Percentiles rank a stretch among this genome's conserved stretches.
Evolutionary conservation across 2,888 invertebrate genomes (phyloP).

Genomic region (Drosophila anomalata): DNA sequence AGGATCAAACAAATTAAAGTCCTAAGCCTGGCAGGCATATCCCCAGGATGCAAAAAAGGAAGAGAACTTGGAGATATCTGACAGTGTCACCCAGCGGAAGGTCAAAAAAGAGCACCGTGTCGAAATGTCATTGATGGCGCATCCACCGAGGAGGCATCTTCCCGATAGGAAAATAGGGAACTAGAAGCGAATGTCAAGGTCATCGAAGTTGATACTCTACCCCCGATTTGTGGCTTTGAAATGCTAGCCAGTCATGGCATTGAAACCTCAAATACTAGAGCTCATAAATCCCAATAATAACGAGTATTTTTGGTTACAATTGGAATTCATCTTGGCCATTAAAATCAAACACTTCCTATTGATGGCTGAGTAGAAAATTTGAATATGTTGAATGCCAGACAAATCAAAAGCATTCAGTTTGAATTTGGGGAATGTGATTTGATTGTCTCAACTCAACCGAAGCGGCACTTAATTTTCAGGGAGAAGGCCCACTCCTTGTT

Average conservation of each 20-base stretch:
- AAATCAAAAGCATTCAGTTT: conserved; percentile 6
- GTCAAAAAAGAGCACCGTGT: conserved; percentile 19
- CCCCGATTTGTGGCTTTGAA: conserved; percentile 6
- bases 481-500: background rate
- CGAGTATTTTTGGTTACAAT: background rate
- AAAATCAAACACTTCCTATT: background rate
- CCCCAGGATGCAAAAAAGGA: conserved; percentile 29
- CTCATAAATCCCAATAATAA: background rate
- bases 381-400: conserved; percentile 9
- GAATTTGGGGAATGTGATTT: conserved; percentile 10
- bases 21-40: conserved; percentile 39
- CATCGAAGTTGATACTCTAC: conserved; percentile 15
- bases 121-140: conserved; percentile 27
- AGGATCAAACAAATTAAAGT: conserved; percentile 61
- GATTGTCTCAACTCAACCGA: conserved; percentile 4
- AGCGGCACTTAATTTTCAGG: conserved; percentile 24
- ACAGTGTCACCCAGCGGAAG: conserved; percentile 31
- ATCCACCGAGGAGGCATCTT: background rate
- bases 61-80: conserved; percentile 14
- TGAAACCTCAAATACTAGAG: background rate
- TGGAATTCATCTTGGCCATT: background rate
- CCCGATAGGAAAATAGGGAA: conserved; percentile 10
- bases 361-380: background rate
- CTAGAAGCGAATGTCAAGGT: conserved; percentile 35
- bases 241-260: background rate